A percentile compares a stretch with the other conserved stretches of the same genome.
Conservation (phyloP, 53 echinoderm and acorn worm genomes). For the Stichopus horrens region DNA sequence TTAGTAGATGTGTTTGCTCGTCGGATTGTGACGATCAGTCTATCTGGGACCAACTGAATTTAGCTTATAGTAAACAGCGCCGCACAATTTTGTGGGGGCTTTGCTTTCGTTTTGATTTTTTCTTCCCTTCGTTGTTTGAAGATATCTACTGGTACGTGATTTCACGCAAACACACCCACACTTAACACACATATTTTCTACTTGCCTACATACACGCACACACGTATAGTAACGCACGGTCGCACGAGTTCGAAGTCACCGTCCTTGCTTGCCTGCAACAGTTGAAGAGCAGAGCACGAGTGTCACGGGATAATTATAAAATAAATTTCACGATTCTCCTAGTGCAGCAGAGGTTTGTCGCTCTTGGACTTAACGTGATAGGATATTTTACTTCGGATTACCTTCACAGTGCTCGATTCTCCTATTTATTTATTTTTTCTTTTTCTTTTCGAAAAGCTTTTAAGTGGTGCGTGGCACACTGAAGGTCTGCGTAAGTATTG, state of each 20-base stretch:
- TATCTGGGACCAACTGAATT: too few species aligned
- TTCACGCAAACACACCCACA: background rate
- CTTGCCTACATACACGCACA: background rate
- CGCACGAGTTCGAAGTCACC: background rate
- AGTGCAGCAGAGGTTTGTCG: background rate
- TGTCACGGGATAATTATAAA: too few species aligned
- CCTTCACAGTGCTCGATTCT: background rate
- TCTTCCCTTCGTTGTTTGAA: background rate
- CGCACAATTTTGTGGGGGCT: background rate
- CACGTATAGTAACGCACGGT: background rate
- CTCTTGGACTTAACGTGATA: background rate
- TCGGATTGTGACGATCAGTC: too few species aligned
- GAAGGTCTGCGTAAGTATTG: too few species aligned
- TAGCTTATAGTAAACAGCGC: background rate
- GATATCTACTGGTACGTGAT: background rate
- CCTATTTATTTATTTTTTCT: too few species aligned
- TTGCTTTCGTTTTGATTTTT: background rate
- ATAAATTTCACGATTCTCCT: too few species aligned
- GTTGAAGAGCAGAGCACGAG: background rate
- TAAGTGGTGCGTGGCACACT: too few species aligned
- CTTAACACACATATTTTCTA: too few species aligned
- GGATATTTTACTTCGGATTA: background rate
- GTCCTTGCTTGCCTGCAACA: background rate
- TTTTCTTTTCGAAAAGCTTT: too few species aligned
- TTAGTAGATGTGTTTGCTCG: too few species aligned